Percentiles rank a stretch among this genome's conserved stretches.
phyloP scores from a whole-genome alignment of 2,888 invertebrate species.

The Lepidonotus clava region DNA sequence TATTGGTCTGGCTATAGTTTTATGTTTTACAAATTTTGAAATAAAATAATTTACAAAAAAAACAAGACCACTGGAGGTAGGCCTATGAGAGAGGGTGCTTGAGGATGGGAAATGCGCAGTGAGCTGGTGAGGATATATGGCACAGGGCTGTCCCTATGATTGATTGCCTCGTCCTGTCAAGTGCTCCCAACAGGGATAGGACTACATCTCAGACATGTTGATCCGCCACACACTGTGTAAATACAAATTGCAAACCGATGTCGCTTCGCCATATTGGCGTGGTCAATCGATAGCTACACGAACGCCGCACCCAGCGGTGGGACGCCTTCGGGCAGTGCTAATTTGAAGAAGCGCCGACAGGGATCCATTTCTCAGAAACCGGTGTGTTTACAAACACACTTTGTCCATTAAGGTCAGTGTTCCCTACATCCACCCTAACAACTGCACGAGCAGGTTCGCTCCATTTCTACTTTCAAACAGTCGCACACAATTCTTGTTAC shows the following conservation, averaged over 20 bases:
- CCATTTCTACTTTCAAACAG: no score
- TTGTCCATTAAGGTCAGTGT: background rate
- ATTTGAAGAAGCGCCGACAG: background rate
- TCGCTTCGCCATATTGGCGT: background rate
- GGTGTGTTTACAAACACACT: background rate
- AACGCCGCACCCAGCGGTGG: background rate
- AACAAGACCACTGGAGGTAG: no score
- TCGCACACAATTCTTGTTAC: no score
- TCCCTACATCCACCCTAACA: no score
- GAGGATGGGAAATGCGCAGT: no score
- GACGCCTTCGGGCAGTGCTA: background rate
- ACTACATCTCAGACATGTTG: slow-evolving; percentile 3
- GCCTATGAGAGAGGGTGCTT: no score
- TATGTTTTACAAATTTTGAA: no score
- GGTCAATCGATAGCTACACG: background rate
- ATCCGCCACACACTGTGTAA: background rate
- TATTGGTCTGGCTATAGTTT: no score
- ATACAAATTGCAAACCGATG: slow-evolving; percentile 42
- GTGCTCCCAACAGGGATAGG: slow-evolving; percentile 9
- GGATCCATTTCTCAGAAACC: slow-evolving; percentile 5
- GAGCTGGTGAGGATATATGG: background rate
- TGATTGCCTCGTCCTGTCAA: slow-evolving; percentile 35
- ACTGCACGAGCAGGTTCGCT: no score
- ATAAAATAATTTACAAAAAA: no score
- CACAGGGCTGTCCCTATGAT: background rate